Conservation (phyloP, 2,797 vertebrate species). For the Anisognathus igniventris region DNA sequence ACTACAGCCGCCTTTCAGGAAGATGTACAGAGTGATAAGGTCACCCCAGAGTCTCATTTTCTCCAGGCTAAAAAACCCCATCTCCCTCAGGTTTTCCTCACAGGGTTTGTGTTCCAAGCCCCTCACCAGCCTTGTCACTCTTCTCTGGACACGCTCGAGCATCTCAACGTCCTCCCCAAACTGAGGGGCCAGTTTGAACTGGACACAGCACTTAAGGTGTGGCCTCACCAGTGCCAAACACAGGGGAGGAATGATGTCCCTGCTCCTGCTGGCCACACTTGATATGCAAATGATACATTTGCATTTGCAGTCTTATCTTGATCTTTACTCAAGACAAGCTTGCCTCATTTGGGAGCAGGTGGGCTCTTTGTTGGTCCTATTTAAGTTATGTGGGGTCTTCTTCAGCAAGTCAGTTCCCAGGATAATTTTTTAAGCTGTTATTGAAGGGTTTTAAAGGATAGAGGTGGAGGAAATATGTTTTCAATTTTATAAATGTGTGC, state of each 20-base stretch:
- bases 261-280: background rate
- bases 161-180: background rate
- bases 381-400: background rate
- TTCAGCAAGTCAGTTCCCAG: background rate
- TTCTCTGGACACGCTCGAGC: background rate
- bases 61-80: background rate
- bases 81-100: background rate
- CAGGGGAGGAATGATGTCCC: background rate
- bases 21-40: background rate
- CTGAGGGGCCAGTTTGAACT: background rate
- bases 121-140: background rate
- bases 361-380: background rate
- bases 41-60: background rate
- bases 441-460: background rate
- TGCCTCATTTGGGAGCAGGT: background rate
- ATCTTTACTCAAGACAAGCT: background rate
- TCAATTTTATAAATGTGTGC: background rate
- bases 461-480: background rate
- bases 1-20: background rate
- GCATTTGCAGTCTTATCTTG: background rate
- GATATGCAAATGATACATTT: background rate
- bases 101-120: background rate
- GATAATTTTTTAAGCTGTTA: background rate
- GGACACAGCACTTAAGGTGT: background rate
- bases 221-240: background rate